Conservation (phyloP, 2,797 vertebrate species). For the Protonibea diacanthus region DNA sequence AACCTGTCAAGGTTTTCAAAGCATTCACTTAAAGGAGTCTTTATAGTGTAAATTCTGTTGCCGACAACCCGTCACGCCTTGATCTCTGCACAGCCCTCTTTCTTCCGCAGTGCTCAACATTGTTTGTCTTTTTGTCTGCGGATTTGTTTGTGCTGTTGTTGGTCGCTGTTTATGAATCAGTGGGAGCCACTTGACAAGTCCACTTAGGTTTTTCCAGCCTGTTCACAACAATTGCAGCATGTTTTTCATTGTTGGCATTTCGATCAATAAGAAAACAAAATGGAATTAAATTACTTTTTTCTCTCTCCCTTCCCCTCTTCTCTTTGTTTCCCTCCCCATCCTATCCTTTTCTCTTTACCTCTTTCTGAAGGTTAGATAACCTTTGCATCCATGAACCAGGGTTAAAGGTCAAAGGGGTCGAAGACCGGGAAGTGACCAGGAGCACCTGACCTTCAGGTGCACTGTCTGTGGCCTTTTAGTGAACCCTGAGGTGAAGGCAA, state of each 20-base stretch:
- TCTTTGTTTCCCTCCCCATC: slow-evolving; percentile 25
- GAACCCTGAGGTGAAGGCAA: slow-evolving; percentile 62
- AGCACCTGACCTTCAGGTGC: slow-evolving; percentile 69
- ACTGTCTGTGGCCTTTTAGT: slow-evolving; percentile 66
- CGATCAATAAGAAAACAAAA: slow-evolving; percentile 40
- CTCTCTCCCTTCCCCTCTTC: neutral
- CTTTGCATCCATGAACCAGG: slow-evolving; percentile 76
- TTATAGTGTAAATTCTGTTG: slow-evolving; percentile 1
- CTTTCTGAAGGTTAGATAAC: slow-evolving; percentile 87
- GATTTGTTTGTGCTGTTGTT: slow-evolving; percentile 34
- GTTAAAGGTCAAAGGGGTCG: slow-evolving; percentile 73
- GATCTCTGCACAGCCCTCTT: slow-evolving; percentile 12
- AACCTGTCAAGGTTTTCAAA: neutral
- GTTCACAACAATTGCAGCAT: slow-evolving; percentile 24
- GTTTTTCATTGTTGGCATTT: slow-evolving; percentile 35
- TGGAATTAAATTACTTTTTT: slow-evolving; percentile 53
- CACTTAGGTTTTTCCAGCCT: slow-evolving; percentile 2
- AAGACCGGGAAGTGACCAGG: slow-evolving; percentile 54
- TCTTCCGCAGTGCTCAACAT: slow-evolving; percentile 21
- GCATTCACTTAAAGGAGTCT: slow-evolving; percentile 8
- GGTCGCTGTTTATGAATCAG: slow-evolving; percentile 31
- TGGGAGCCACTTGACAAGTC: slow-evolving; percentile 31
- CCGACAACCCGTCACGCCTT: slow-evolving; percentile 9
- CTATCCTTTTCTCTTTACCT: slow-evolving; percentile 51
- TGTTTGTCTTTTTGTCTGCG: slow-evolving; percentile 29